phyloP scores from a whole-genome alignment of 2,888 invertebrate species.

The Stenichneumon culpator region DNA sequence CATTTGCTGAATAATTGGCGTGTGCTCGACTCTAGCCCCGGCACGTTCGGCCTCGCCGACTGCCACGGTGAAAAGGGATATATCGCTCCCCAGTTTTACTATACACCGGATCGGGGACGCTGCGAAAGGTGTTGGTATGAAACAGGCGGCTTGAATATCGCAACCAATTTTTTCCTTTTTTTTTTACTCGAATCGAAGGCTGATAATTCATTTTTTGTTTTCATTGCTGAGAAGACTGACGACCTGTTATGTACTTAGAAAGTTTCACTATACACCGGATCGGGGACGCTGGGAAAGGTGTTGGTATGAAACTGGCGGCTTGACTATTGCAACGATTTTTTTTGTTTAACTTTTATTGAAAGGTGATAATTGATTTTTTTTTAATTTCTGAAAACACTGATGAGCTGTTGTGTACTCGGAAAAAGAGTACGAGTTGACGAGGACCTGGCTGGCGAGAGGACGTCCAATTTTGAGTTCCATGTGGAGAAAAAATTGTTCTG shows the following conservation, averaged over 20 bases:
- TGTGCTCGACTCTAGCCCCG: slow-evolving; percentile 77
- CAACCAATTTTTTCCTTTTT: not conserved
- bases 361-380: not conserved
- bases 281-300: not conserved
- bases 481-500: too few species aligned
- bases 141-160: not conserved
- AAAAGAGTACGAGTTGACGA: not conserved
- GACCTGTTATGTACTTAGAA: too few species aligned
- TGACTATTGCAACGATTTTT: not conserved
- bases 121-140: not conserved
- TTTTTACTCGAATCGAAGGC: not conserved
- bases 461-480: too few species aligned
- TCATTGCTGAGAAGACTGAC: not conserved
- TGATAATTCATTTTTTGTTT: not conserved
- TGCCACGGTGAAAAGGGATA: slow-evolving; percentile 16
- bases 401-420: too few species aligned
- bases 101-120: not conserved
- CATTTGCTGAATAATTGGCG: slow-evolving; percentile 84
- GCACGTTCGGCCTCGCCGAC: slow-evolving; percentile 68
- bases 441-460: too few species aligned
- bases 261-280: not conserved
- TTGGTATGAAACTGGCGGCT: not conserved
- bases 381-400: not conserved
- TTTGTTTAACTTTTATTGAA: not conserved
- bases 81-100: slow-evolving; percentile 12